Evolutionary conservation across 2,797 vertebrate genomes (phyloP).

Genomic region (Triplophysa bombifrons): DNA sequence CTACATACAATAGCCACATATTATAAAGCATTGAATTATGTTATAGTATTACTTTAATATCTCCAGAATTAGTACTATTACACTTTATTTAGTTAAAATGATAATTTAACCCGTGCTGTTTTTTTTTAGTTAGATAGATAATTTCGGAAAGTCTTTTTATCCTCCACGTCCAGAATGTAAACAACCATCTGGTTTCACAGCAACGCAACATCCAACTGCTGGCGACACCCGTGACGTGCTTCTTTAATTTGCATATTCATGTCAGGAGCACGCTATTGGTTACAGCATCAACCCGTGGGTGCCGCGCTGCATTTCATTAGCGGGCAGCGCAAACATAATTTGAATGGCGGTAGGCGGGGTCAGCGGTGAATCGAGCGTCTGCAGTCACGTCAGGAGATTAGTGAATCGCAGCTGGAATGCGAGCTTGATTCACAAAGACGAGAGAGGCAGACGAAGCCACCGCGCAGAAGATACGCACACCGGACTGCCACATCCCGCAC

Average conservation of each 20-base stretch:
- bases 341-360: slow-evolving; percentile 51
- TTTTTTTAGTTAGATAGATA: too few species aligned
- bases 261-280: slow-evolving; percentile 48
- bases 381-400: slow-evolving; percentile 59
- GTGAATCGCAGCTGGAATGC: slow-evolving; percentile 60
- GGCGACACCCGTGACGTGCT: slow-evolving; percentile 54
- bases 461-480: slow-evolving; percentile 45
- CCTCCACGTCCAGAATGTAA: background rate
- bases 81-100: too few species aligned
- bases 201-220: slow-evolving; percentile 48
- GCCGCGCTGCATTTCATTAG: slow-evolving; percentile 56
- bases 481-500: slow-evolving; percentile 54
- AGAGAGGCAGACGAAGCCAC: slow-evolving; percentile 48
- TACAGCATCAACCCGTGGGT: slow-evolving; percentile 31
- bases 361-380: slow-evolving; percentile 59
- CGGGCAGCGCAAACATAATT: slow-evolving; percentile 50
- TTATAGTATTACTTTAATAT: too few species aligned
- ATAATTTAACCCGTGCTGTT: too few species aligned
- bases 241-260: slow-evolving; percentile 41
- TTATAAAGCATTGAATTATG: too few species aligned
- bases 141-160: background rate
- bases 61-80: too few species aligned
- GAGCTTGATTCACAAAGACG: slow-evolving; percentile 60
- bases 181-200: slow-evolving; percentile 35
- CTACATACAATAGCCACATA: too few species aligned